phyloP scores from a whole-genome alignment of 64 coral and sea anemone species.

The Trachythela sp. region DNA sequence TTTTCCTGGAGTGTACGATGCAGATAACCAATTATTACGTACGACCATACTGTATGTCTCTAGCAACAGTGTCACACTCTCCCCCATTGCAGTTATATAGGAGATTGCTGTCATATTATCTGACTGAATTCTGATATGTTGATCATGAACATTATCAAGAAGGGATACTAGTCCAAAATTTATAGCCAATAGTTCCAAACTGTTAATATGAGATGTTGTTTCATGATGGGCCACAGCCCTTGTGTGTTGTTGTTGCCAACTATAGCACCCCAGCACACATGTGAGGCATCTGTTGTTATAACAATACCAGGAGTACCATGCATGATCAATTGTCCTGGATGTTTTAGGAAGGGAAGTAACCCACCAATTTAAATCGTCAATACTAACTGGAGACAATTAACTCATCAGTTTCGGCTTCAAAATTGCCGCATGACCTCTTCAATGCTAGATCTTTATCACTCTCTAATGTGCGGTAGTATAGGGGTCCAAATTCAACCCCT shows the following conservation, averaged over 20 bases:
- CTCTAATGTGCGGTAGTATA: neutral
- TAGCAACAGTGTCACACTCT: neutral
- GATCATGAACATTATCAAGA: neutral
- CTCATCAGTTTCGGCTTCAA: neutral
- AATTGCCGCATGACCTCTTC: neutral
- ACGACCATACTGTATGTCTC: neutral
- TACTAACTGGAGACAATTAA: neutral
- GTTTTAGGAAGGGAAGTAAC: neutral
- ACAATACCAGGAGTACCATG: neutral
- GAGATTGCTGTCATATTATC: neutral
- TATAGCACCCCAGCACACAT: neutral
- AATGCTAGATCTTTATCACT: neutral
- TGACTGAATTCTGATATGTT: neutral
- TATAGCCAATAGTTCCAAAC: neutral
- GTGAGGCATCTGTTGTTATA: neutral
- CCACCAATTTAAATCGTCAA: neutral
- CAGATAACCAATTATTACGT: neutral
- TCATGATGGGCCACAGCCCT: neutral
- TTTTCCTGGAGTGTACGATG: neutral
- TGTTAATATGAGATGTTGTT: neutral
- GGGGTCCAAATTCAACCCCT: neutral
- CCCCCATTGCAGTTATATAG: neutral
- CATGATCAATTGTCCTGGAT: neutral
- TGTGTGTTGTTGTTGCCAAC: neutral
- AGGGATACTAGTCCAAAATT: neutral